Conservation (phyloP, 2,888 invertebrate species). For the Spilarctia lutea region DNA sequence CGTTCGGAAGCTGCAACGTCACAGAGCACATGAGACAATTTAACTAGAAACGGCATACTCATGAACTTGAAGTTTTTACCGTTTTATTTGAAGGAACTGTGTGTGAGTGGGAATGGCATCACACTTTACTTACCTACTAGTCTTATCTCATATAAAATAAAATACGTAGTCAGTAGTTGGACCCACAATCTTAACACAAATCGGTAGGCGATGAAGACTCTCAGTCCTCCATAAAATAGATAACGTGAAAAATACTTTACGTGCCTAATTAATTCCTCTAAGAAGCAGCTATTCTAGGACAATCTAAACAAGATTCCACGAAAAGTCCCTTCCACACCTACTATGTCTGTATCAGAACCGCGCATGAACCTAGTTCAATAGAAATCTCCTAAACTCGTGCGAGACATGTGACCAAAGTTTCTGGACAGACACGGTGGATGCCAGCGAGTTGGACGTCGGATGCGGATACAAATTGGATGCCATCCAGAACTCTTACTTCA, state of each 20-base stretch:
- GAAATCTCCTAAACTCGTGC: constrained; percentile 69
- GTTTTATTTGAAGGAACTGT: not conserved
- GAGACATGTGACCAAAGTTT: constrained; percentile 77
- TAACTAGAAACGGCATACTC: constrained; percentile 33
- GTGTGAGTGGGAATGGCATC: too few species aligned
- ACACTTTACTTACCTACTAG: too few species aligned
- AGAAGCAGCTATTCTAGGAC: not conserved
- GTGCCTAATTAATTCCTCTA: not conserved
- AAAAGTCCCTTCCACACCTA: constrained; percentile 6
- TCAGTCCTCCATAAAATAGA: not conserved
- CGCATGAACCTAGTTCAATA: constrained; percentile 64
- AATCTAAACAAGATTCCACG: not conserved
- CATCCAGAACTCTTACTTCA: constrained; percentile 42
- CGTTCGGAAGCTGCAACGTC: constrained; percentile 15
- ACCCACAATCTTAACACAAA: too few species aligned
- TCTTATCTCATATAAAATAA: too few species aligned
- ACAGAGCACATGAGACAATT: not conserved
- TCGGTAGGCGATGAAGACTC: not conserved
- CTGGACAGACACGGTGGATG: constrained; percentile 49
- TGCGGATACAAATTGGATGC: constrained; percentile 64
- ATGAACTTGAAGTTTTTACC: not conserved
- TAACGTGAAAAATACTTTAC: not conserved
- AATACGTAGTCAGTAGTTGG: not conserved
- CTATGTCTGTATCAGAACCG: constrained; percentile 21
- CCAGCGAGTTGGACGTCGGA: constrained; percentile 39